Evolutionary conservation across 2,888 invertebrate genomes (phyloP).

Genomic region (Plebejus argus): DNA sequence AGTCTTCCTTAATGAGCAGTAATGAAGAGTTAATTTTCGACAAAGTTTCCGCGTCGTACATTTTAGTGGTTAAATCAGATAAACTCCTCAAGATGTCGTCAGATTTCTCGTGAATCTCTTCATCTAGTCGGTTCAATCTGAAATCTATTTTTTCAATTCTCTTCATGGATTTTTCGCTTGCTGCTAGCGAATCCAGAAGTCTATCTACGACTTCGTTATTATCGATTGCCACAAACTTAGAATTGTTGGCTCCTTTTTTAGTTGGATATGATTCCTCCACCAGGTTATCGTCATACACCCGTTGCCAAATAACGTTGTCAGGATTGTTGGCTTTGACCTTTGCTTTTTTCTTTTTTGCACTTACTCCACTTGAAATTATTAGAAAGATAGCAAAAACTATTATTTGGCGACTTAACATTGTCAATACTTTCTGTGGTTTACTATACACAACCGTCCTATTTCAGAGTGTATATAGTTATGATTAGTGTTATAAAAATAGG

Average conservation of each 20-base stretch:
- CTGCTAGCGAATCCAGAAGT: slow-evolving; percentile 66
- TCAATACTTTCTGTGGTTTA: neutral
- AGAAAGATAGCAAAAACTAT: slow-evolving; percentile 45
- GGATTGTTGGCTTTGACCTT: slow-evolving; percentile 50
- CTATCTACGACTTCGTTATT: slow-evolving; percentile 67
- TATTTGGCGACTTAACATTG: slow-evolving; percentile 23
- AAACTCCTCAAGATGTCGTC: slow-evolving; percentile 63
- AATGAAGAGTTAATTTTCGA: slow-evolving; percentile 54
- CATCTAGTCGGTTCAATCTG: slow-evolving; percentile 67
- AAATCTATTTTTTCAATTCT: slow-evolving; percentile 73
- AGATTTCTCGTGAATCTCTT: slow-evolving; percentile 72
- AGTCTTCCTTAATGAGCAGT: slow-evolving; percentile 53
- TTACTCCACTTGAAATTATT: slow-evolving; percentile 46
- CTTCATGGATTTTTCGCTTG: slow-evolving; percentile 71
- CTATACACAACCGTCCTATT: neutral
- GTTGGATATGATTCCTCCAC: slow-evolving; percentile 61
- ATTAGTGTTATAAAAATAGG: neutral
- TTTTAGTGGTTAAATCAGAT: slow-evolving; percentile 52
- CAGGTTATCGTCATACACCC: slow-evolving; percentile 69
- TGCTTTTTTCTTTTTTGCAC: slow-evolving; percentile 48
- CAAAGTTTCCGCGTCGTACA: slow-evolving; percentile 46
- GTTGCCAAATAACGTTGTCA: slow-evolving; percentile 66
- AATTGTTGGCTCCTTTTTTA: slow-evolving; percentile 56
- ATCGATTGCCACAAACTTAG: slow-evolving; percentile 55
- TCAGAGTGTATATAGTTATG: neutral